Conservation (phyloP, 2,888 invertebrate genomes). For the Oscheius sp. region DNA sequence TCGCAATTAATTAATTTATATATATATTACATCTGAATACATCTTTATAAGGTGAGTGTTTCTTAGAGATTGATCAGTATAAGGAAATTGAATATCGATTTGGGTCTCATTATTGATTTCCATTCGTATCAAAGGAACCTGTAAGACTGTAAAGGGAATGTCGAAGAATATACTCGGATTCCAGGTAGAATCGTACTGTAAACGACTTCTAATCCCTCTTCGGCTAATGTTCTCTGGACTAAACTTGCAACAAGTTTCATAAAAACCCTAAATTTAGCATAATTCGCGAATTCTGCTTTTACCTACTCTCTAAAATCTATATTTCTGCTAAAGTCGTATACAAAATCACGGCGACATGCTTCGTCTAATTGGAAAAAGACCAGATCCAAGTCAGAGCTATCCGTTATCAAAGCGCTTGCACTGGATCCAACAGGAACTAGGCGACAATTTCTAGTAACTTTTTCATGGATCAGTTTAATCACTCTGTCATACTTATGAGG, state of each 20-base stretch:
- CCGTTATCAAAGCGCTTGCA: slow-evolving; percentile 32
- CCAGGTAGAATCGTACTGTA: not conserved
- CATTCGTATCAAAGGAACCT: slow-evolving; percentile 56
- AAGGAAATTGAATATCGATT: slow-evolving; percentile 62
- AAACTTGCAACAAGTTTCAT: slow-evolving; percentile 9
- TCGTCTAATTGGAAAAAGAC: slow-evolving; percentile 1
- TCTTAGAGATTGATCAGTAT: slow-evolving; percentile 50
- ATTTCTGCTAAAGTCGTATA: not conserved
- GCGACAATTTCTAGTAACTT: slow-evolving; percentile 16
- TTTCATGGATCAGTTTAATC: not conserved
- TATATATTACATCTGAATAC: slow-evolving; percentile 48
- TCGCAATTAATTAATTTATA: not conserved
- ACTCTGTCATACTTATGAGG: not conserved
- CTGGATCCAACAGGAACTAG: slow-evolving; percentile 48
- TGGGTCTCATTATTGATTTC: slow-evolving; percentile 46
- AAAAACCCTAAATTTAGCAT: not conserved
- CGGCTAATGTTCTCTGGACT: not conserved
- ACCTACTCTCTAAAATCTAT: not conserved
- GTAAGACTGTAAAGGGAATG: slow-evolving; percentile 16
- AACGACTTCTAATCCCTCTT: not conserved
- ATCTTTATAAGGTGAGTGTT: slow-evolving; percentile 61
- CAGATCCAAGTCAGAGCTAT: slow-evolving; percentile 33
- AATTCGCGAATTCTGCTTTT: not conserved
- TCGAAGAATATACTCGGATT: not conserved
- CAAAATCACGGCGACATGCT: not conserved